A percentile compares a stretch with the other conserved stretches of the same genome.
Evolutionary conservation across 2,888 invertebrate genomes (phyloP).

Genomic region (Leistus spinibarbis): DNA sequence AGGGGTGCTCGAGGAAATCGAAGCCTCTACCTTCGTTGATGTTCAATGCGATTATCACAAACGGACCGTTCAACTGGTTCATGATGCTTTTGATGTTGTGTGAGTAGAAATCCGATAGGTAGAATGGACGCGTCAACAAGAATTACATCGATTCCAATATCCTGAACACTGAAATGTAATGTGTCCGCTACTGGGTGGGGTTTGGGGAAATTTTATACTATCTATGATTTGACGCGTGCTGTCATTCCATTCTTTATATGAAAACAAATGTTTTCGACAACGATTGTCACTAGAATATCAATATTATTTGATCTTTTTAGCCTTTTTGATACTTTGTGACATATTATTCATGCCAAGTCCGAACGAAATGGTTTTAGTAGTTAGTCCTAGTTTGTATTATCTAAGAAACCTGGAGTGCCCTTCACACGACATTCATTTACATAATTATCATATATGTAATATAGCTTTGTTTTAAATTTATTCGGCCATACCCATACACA

Average conservation of each 20-base stretch:
- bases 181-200: not conserved
- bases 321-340: too few relatives aligned
- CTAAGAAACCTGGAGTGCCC: too few relatives aligned
- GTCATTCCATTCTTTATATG: not conserved
- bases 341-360: too few relatives aligned
- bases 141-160: not conserved
- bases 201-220: not conserved
- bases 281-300: not conserved
- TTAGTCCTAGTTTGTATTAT: too few relatives aligned
- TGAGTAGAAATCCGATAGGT: not conserved
- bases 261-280: not conserved
- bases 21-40: slow-evolving; percentile 68
- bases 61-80: slow-evolving; percentile 68
- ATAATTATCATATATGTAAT: too few relatives aligned
- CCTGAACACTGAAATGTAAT: not conserved
- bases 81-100: slow-evolving; percentile 51
- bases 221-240: not conserved
- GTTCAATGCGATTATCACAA: slow-evolving; percentile 69
- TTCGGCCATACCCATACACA: too few relatives aligned
- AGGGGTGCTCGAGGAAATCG: slow-evolving; percentile 50
- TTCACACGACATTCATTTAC: too few relatives aligned
- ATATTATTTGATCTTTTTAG: too few relatives aligned
- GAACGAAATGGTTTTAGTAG: too few relatives aligned
- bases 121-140: not conserved
- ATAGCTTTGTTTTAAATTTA: too few relatives aligned